A percentile compares a stretch with the other conserved stretches of the same genome.
phyloP scores from a whole-genome alignment of 2,797 vertebrate species.

The Carcharodon carcharias region DNA sequence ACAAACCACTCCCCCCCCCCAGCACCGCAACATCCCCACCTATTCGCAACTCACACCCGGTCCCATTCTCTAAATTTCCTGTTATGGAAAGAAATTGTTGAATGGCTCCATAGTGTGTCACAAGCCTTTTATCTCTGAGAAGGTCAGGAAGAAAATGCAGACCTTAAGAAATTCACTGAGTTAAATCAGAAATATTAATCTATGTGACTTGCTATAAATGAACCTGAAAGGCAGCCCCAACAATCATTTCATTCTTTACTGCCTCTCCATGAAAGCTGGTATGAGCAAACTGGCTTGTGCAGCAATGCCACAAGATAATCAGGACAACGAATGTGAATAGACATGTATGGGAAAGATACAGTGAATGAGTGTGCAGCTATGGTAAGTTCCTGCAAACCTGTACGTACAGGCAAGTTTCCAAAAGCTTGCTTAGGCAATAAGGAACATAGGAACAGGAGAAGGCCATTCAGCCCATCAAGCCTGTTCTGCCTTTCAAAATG shows the following conservation, averaged over 20 bases:
- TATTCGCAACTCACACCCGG: neutral
- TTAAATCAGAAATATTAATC: neutral
- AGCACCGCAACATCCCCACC: neutral
- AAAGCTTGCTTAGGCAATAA: neutral
- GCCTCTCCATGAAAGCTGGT: neutral
- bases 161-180: neutral
- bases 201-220: neutral
- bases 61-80: neutral
- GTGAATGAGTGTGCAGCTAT: neutral
- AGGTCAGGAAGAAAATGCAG: neutral
- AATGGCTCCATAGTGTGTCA: neutral
- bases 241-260: neutral
- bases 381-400: neutral
- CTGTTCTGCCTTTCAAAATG: too few species aligned
- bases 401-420: neutral
- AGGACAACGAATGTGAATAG: neutral
- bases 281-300: neutral
- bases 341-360: neutral
- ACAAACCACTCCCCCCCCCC: neutral
- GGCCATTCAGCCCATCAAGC: too few species aligned
- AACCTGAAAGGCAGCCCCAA: neutral
- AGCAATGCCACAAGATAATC: neutral
- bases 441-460: too few species aligned
- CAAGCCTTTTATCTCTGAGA: neutral
- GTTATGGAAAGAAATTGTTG: neutral